These are phyloP conservation scores for Oithona nana DNA, from an alignment of 2,888 invertebrate genomes.

Conservation along the genomic window DNA sequence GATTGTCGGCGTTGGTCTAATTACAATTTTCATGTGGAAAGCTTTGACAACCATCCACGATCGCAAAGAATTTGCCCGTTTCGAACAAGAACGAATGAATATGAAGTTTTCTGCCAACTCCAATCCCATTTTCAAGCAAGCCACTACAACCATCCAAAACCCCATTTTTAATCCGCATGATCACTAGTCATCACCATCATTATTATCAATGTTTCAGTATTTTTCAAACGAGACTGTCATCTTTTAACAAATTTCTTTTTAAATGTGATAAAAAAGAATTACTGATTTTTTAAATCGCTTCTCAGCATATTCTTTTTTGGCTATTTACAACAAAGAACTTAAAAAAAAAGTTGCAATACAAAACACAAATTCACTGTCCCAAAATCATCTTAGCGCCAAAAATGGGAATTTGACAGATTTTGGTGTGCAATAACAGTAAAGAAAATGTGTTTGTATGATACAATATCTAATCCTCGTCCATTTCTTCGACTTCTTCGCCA, in stretches of 20 bases:
- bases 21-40: slow-evolving; percentile 21
- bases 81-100: slow-evolving; percentile 17
- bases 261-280: background rate
- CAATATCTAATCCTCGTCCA: background rate
- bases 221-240: too few relatives aligned
- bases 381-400: background rate
- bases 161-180: slow-evolving; percentile 9
- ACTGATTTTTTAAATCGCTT: background rate
- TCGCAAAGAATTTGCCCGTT: slow-evolving; percentile 20
- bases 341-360: too few relatives aligned
- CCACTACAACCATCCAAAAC: slow-evolving; percentile 12
- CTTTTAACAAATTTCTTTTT: too few relatives aligned
- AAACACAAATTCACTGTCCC: too few relatives aligned
- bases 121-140: slow-evolving; percentile 16
- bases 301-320: too few relatives aligned
- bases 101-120: slow-evolving; percentile 10
- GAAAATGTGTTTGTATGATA: background rate
- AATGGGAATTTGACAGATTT: background rate
- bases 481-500: background rate
- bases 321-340: too few relatives aligned
- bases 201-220: background rate
- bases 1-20: slow-evolving; percentile 20
- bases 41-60: slow-evolving; percentile 20
- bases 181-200: background rate
- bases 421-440: background rate